A percentile compares a stretch with the other conserved stretches of the same genome.
Evolutionary conservation across 2,113 vertebrate genomes (phyloP).

Genomic region (Alethe castanea): DNA sequence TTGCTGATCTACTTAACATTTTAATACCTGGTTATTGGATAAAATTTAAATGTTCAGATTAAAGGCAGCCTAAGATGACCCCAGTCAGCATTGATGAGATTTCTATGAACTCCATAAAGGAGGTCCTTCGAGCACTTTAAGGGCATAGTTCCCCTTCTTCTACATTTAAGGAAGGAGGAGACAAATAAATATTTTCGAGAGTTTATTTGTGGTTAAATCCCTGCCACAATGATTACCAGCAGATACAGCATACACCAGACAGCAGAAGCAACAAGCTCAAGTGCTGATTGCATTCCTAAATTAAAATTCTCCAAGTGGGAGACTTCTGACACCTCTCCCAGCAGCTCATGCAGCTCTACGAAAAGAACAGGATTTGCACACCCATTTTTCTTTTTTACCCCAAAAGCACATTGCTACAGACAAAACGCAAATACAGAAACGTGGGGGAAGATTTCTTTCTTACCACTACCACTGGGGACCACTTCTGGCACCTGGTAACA

Average conservation of each 20-base stretch:
- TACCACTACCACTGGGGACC: conserved; percentile 41
- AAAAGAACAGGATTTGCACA: not conserved
- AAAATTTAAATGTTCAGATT: not conserved
- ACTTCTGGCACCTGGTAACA: conserved; percentile 48
- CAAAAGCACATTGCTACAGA: not conserved
- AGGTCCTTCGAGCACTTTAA: not conserved
- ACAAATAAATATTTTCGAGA: not conserved
- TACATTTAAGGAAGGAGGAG: not conserved
- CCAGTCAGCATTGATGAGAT: not conserved
- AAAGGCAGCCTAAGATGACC: not conserved
- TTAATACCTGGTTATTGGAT: not conserved
- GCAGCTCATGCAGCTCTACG: not conserved
- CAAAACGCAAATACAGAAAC: not conserved
- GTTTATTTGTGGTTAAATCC: not conserved
- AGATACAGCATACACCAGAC: not conserved
- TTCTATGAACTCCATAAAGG: not conserved
- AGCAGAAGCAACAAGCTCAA: not conserved
- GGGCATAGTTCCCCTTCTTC: not conserved
- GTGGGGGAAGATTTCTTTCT: conserved; percentile 29
- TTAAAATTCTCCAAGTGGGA: not conserved
- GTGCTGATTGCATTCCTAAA: not conserved
- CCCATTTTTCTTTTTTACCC: not conserved
- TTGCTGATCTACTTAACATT: not conserved
- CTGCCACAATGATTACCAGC: not conserved
- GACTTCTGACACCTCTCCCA: not conserved